A percentile compares a stretch with the other conserved stretches of the same genome.
Conservation (phyloP, 2,797 vertebrate species). For the Cirrhinus mrigala region DNA sequence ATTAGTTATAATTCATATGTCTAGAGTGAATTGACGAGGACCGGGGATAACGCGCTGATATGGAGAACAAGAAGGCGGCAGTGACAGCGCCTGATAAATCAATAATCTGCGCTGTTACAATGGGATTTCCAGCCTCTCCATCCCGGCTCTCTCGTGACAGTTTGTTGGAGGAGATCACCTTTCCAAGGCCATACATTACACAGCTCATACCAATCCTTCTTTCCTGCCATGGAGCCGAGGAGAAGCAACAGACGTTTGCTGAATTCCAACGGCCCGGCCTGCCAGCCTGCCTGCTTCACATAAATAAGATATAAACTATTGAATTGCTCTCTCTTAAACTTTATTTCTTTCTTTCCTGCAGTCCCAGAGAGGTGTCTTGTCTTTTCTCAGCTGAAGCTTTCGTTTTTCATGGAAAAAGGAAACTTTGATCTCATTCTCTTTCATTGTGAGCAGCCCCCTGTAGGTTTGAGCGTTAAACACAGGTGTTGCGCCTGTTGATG, state of each 20-base stretch:
- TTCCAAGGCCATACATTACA: constrained; percentile 56
- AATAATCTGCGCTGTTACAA: constrained; percentile 63
- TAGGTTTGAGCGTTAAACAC: constrained; percentile 25
- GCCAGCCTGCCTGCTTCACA: background rate
- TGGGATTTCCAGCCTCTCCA: constrained; percentile 55
- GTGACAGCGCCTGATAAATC: constrained; percentile 66
- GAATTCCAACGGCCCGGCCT: background rate
- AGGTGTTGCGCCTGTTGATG: background rate
- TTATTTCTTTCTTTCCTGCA: constrained; percentile 3
- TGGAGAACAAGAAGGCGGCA: constrained; percentile 61
- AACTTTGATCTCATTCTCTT: background rate
- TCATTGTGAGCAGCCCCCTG: background rate
- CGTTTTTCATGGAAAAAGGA: constrained; percentile 6
- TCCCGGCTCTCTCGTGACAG: constrained; percentile 52
- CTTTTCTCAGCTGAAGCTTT: constrained; percentile 10
- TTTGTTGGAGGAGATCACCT: constrained; percentile 59
- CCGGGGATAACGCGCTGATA: constrained; percentile 42
- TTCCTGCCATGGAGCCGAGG: background rate
- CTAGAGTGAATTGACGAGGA: constrained; percentile 60
- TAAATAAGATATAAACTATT: constrained; percentile 54
- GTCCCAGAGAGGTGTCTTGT: constrained; percentile 24
- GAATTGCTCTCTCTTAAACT: constrained; percentile 47
- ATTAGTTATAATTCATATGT: constrained; percentile 66
- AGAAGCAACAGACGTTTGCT: constrained; percentile 25
- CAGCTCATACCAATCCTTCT: constrained; percentile 51